These are phyloP conservation scores for Eilema griseolum DNA, from an alignment of 2,888 invertebrate species.

Conservation along the genomic window DNA sequence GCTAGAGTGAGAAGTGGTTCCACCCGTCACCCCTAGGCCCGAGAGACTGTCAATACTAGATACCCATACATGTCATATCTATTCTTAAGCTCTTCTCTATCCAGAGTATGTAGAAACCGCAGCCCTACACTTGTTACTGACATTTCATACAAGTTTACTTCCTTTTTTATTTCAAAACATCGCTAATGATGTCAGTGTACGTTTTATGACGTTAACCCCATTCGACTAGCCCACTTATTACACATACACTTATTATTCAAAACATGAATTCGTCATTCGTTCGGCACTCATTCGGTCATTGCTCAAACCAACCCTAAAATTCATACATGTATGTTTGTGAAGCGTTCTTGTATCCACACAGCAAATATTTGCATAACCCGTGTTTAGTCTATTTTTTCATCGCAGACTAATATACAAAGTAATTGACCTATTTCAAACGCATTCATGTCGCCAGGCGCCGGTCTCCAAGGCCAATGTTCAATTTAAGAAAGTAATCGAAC, in stretches of 20 bases:
- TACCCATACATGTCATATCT: too few species aligned
- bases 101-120: too few species aligned
- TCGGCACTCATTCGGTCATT: background rate
- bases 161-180: too few species aligned
- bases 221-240: background rate
- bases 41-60: too few species aligned
- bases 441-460: conserved; percentile 35
- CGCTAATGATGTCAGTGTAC: background rate
- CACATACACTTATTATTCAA: too few species aligned
- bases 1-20: too few species aligned
- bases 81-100: too few species aligned
- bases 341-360: background rate
- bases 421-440: conserved; percentile 51
- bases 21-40: too few species aligned
- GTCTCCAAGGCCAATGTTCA: conserved; percentile 41
- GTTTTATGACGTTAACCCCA: background rate
- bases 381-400: conserved; percentile 33
- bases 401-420: conserved; percentile 25
- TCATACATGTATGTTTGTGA: background rate
- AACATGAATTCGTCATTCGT: background rate
- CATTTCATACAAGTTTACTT: too few species aligned
- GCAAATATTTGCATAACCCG: background rate
- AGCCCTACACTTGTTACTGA: too few species aligned
- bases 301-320: background rate
- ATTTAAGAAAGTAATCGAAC: conserved; percentile 38